Base-by-base conservation (phyloP, 2,113 vertebrate species). In the Ophthalmolycus amberensis region DNA sequence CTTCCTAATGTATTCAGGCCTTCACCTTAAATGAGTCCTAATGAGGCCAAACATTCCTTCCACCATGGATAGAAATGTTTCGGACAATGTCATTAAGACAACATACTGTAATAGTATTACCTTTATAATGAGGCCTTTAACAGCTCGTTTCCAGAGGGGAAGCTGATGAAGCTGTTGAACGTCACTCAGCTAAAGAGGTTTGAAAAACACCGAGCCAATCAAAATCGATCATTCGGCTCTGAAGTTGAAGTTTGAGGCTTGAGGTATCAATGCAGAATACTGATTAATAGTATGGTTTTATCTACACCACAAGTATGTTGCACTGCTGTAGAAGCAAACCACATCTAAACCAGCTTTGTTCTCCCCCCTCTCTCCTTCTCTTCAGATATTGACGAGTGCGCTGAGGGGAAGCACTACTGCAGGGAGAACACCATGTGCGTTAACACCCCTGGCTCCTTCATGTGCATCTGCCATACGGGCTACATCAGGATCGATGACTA, bases 401-500 rank as follows among this genome's bases (percentile, higher is more conserved):
- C 97, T 11, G 97, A 99, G 90, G 97, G 97, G 15, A 96, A 96
- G 59, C 98, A 99, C 88, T 99, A 99, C 94, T 99, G 98, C 85
- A 95, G 96, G 6, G 98, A 99, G 93, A 99, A 99, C 82, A 98
- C 98, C 12, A 94, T 98, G 96, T 99, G 98, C 22, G 96, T 99
- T 60, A 99, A 99, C 88, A 98, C 97, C 8, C 96, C 97, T 0
- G 98, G 98, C 42, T 99, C 98, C 84, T 99, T 99, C 87, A 97
- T 99, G 97, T 99, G 98, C 90, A 96, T 99, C 92, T 99, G 98
- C 94, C 97, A 96, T 90, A 96, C 96, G 0, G 98, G 98, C 32
- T 99, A 97, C 90, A 97, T 99, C 93, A 95, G 97, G 86, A 99
- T 99, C 65, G 98, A 99, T 88, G 98, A 99, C 87, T 99, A 99